Percentiles rank a stretch among this genome's conserved stretches.
Evolutionary conservation across 2,113 vertebrate species (phyloP).

Genomic region (Pteruthius melanotis): DNA sequence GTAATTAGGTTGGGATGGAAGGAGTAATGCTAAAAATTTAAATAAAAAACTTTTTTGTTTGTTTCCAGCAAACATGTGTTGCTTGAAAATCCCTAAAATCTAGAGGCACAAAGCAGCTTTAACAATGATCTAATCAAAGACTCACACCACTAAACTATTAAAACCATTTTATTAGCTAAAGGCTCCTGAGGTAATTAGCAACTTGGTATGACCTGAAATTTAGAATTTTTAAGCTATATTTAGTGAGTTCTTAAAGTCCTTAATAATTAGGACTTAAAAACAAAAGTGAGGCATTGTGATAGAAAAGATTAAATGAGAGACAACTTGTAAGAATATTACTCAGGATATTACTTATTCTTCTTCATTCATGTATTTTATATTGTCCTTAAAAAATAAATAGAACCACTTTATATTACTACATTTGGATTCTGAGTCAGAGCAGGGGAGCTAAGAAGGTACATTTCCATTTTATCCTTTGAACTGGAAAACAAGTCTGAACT

Average conservation of each 20-base stretch:
- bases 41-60: not conserved
- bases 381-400: not conserved
- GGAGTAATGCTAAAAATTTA: not conserved
- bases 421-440: not conserved
- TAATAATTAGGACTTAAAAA: not conserved
- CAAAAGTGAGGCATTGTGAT: not conserved
- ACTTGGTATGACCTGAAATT: not conserved
- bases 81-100: not conserved
- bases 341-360: not conserved
- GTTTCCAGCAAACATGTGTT: not conserved
- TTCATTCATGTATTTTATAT: not conserved
- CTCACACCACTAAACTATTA: not conserved
- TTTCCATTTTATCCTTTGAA: not conserved
- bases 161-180: not conserved
- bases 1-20: not conserved
- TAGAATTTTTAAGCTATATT: not conserved
- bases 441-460: not conserved
- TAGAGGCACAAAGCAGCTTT: not conserved
- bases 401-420: not conserved
- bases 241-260: not conserved
- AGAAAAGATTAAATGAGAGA: not conserved
- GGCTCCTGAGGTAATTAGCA: not conserved
- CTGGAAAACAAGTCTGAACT: not conserved
- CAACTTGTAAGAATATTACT: not conserved
- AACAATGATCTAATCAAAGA: not conserved